Percentiles rank a stretch among this genome's conserved stretches.
Conservation (phyloP, 1,140 invertebrate genomes). For the Eubasilissa regina region DNA sequence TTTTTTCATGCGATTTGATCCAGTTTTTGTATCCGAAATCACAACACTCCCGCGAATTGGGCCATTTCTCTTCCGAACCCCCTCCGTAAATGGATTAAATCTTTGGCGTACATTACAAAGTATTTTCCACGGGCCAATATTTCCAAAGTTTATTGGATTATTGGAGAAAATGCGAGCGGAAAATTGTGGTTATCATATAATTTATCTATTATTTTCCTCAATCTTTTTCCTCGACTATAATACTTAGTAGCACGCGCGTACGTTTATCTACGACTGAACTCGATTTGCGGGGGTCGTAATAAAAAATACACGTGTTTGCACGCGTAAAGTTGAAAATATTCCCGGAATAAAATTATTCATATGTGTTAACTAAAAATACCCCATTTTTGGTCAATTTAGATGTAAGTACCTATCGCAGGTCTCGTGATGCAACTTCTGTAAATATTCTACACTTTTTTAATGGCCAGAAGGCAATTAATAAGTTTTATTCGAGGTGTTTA, state of each 20-base stretch:
- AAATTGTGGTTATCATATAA: constrained; percentile 24
- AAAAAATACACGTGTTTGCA: constrained; percentile 5
- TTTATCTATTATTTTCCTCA: constrained; percentile 36
- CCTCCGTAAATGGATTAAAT: constrained; percentile 36
- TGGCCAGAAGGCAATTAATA: too few relatives aligned
- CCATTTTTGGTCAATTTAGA: too few relatives aligned
- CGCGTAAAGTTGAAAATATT: too few relatives aligned
- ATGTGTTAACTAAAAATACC: too few relatives aligned
- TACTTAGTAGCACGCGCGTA: constrained; percentile 3
- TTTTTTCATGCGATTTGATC: background rate
- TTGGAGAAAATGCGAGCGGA: constrained; percentile 6
- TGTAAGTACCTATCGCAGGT: too few relatives aligned
- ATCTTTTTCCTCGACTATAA: background rate
- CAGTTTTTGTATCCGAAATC: background rate
- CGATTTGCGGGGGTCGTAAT: background rate
- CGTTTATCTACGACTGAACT: background rate
- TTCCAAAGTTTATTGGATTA: constrained; percentile 38
- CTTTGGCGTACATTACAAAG: constrained; percentile 34
- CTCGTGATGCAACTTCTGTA: too few relatives aligned
- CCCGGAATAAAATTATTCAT: too few relatives aligned
- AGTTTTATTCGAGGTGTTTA: too few relatives aligned
- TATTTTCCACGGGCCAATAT: constrained; percentile 25
- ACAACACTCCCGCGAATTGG: background rate
- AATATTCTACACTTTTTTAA: too few relatives aligned
- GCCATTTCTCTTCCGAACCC: constrained; percentile 23